These are phyloP conservation scores for Poecile montanus DNA, from an alignment of 2,797 vertebrate genomes.

Conservation along the genomic window DNA sequence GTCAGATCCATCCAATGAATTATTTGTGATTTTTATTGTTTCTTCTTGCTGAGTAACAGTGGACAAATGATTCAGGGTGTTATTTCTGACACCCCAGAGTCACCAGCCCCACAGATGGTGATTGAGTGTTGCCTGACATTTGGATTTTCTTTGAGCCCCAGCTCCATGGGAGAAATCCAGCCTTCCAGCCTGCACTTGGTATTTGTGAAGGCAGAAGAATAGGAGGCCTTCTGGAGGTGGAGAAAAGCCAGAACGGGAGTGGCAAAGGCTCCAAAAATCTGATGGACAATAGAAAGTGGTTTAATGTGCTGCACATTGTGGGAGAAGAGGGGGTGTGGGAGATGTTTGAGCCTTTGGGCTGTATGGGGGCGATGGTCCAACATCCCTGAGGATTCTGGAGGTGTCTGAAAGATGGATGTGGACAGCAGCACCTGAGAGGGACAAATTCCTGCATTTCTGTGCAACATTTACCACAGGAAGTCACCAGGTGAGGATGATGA, in stretches of 20 bases:
- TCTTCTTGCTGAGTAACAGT: background rate
- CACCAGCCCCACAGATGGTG: background rate
- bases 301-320: background rate
- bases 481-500: background rate
- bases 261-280: background rate
- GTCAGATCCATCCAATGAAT: background rate
- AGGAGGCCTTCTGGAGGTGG: constrained; percentile 15
- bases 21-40: background rate
- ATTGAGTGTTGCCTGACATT: background rate
- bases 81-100: background rate
- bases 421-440: background rate
- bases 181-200: background rate
- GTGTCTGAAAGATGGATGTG: background rate
- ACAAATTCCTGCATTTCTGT: background rate
- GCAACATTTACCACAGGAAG: background rate
- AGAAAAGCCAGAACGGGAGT: background rate
- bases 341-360: background rate
- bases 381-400: background rate
- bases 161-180: background rate
- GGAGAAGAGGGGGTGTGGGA: background rate
- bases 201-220: constrained; percentile 1
- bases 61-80: background rate
- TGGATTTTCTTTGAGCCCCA: background rate
- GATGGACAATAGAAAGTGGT: background rate
- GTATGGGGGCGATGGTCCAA: background rate